phyloP scores from a whole-genome alignment of 2,888 invertebrate species.

The Pristionchus arcanus region DNA sequence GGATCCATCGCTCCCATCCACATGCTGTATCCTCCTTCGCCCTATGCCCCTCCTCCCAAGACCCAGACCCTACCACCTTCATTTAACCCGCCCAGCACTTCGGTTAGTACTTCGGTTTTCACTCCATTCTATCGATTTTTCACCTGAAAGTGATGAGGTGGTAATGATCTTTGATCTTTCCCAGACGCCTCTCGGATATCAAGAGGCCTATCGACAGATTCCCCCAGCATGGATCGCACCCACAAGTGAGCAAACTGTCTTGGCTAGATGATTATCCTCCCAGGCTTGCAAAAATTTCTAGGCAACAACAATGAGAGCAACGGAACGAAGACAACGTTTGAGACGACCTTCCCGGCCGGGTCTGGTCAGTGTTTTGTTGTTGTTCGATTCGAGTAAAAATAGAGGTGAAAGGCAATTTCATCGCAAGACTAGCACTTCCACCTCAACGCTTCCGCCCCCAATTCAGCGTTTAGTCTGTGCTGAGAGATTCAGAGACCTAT shows the following conservation, averaged over 20 bases:
- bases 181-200: constrained; percentile 41
- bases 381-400: background rate
- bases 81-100: constrained; percentile 50
- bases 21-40: constrained; percentile 58
- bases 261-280: background rate
- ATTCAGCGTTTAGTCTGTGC: too few relatives aligned
- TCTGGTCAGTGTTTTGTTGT: background rate
- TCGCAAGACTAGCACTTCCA: too few relatives aligned
- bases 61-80: constrained; percentile 55
- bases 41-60: constrained; percentile 60
- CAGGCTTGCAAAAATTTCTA: constrained; percentile 39
- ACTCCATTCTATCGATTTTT: background rate
- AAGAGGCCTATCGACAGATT: constrained; percentile 47
- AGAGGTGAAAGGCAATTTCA: too few relatives aligned
- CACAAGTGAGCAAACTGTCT: background rate
- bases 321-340: constrained; percentile 14
- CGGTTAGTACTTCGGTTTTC: background rate
- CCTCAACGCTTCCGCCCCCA: too few relatives aligned
- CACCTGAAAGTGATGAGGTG: background rate
- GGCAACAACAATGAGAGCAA: constrained; percentile 36
- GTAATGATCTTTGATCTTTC: background rate
- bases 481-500: too few relatives aligned
- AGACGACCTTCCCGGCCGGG: constrained; percentile 55
- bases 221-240: constrained; percentile 43
- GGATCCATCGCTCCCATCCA: constrained; percentile 39